These are phyloP conservation scores for Tyrannus savana DNA, from an alignment of 2,113 vertebrate genomes.

Conservation along the genomic window DNA sequence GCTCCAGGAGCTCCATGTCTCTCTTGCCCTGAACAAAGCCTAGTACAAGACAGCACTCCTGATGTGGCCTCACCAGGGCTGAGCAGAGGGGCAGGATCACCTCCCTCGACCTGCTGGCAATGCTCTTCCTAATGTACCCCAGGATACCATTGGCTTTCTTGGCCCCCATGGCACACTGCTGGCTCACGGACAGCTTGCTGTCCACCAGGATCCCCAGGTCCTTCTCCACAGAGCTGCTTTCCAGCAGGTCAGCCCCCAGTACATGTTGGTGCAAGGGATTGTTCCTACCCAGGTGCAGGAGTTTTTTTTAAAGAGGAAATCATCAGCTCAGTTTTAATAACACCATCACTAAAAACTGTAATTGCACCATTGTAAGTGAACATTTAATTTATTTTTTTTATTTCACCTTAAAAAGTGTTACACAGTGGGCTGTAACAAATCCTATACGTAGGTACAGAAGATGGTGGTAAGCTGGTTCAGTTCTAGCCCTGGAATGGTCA, in stretches of 20 bases:
- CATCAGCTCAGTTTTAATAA: not conserved
- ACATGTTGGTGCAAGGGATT: not conserved
- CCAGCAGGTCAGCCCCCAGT: not conserved
- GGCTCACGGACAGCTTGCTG: not conserved
- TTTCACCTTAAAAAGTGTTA: not conserved
- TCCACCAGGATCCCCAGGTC: not conserved
- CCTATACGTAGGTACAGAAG: not conserved
- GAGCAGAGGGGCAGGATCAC: no score
- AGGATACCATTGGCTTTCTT: not conserved
- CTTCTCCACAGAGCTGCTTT: not conserved
- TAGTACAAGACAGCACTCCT: not conserved
- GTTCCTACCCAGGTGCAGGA: not conserved
- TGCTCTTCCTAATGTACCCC: not conserved
- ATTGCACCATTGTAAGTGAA: accelerated
- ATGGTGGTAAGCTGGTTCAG: not conserved
- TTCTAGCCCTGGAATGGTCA: not conserved
- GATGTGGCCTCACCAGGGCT: not conserved
- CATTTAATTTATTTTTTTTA: no score
- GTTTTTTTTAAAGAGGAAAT: not conserved
- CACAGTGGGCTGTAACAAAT: not conserved
- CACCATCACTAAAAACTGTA: not conserved
- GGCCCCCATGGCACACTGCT: not conserved
- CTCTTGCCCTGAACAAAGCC: no score
- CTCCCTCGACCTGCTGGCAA: not conserved
- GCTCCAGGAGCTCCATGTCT: not conserved